A percentile compares a stretch with the other conserved stretches of the same genome.
phyloP scores from a whole-genome alignment of 92 coral and sea anemone genomes.

The Hydrozoanthus gracilis region DNA sequence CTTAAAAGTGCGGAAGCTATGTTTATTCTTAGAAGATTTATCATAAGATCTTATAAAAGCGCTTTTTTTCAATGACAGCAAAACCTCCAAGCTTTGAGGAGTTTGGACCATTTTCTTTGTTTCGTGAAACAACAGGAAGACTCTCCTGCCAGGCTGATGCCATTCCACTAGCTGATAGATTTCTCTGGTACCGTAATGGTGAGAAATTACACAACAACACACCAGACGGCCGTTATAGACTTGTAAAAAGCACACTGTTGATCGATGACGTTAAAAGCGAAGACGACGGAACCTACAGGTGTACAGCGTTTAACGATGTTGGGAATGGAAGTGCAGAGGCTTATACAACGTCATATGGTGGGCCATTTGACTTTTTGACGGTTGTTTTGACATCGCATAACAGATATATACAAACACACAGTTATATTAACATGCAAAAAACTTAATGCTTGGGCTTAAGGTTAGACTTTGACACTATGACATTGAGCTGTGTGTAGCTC shows the following conservation, averaged over 20 bases:
- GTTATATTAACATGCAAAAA: too few relatives aligned
- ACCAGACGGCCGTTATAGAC: not conserved
- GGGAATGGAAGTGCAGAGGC: constrained; percentile 25
- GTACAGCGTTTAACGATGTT: not conserved
- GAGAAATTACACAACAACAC: not conserved
- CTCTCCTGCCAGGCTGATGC: constrained; percentile 81
- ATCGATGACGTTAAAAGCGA: not conserved
- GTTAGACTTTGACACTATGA: too few relatives aligned
- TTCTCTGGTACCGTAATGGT: constrained; percentile 21
- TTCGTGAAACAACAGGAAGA: constrained; percentile 57
- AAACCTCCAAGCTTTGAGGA: not conserved
- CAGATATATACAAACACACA: too few relatives aligned
- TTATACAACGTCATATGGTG: not conserved
- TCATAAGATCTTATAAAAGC: too few relatives aligned
- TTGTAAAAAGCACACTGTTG: not conserved
- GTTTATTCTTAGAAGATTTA: too few relatives aligned
- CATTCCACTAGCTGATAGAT: constrained; percentile 65
- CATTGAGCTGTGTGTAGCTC: too few relatives aligned
- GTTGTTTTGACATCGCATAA: not conserved
- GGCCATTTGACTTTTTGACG: not conserved
- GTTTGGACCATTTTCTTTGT: constrained; percentile 82
- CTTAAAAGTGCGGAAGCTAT: too few relatives aligned
- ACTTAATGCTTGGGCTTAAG: too few relatives aligned
- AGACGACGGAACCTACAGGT: not conserved
- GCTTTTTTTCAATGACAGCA: not conserved